Conservation (phyloP, 2,888 invertebrate genomes). For the Andrena trimmerana region DNA sequence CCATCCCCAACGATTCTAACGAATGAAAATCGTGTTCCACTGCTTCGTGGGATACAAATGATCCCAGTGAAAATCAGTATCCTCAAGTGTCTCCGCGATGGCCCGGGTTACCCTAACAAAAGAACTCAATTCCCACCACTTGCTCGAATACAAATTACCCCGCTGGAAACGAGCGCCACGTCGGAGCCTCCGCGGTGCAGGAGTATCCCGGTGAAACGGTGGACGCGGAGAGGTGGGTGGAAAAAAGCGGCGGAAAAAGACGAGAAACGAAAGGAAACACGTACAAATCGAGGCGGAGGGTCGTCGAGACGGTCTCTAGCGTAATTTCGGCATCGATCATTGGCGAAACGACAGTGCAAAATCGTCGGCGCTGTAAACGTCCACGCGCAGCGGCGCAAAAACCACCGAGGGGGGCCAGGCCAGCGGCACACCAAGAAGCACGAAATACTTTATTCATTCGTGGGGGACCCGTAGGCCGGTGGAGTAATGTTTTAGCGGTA, state of each 20-base stretch:
- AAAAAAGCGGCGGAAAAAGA: slow-evolving; percentile 16
- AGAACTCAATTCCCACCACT: neutral
- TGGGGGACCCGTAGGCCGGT: slow-evolving; percentile 49
- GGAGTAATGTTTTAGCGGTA: slow-evolving; percentile 74
- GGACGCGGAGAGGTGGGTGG: neutral
- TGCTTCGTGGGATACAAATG: slow-evolving; percentile 14
- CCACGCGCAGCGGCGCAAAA: slow-evolving; percentile 67
- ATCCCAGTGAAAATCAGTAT: neutral
- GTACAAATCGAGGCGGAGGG: slow-evolving; percentile 39
- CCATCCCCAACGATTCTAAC: too few species aligned
- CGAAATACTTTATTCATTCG: slow-evolving; percentile 80
- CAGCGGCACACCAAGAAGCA: slow-evolving; percentile 65
- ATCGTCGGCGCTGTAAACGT: slow-evolving; percentile 66
- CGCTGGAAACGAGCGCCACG: neutral
- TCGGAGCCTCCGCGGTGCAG: neutral
- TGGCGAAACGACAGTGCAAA: slow-evolving; percentile 68
- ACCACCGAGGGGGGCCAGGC: slow-evolving; percentile 10
- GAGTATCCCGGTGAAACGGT: neutral
- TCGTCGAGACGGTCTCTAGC: slow-evolving; percentile 43
- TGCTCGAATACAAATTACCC: slow-evolving; percentile 15
- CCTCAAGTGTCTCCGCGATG: neutral
- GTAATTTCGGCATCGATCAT: slow-evolving; percentile 76
- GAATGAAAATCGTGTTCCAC: neutral
- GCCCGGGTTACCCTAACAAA: neutral
- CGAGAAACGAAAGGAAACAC: slow-evolving; percentile 36